Evolutionary conservation across 2,888 invertebrate species (phyloP).

Genomic region (Trileptium ribeirensis): DNA sequence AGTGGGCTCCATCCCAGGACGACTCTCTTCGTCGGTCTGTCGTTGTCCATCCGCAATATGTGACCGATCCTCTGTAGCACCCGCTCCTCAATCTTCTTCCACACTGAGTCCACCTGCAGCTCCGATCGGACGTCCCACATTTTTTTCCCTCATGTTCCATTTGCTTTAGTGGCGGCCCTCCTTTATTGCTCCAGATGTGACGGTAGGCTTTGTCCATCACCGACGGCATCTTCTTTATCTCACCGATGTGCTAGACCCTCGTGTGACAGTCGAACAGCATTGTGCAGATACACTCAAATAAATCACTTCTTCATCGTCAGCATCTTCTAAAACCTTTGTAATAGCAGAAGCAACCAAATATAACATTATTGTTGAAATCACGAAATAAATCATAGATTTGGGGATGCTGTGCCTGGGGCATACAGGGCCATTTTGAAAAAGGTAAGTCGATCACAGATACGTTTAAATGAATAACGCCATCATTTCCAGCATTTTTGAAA

Average conservation of each 20-base stretch:
- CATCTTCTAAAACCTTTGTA: too few relatives aligned
- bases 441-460: too few relatives aligned
- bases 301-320: too few relatives aligned
- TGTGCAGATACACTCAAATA: too few relatives aligned
- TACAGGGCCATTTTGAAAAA: too few relatives aligned
- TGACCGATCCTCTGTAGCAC: conserved; percentile 1
- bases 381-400: too few relatives aligned
- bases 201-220: not conserved
- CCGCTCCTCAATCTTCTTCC: conserved; percentile 7
- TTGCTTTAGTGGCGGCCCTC: not conserved
- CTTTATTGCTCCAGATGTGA: conserved; percentile 3
- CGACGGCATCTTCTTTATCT: not conserved
- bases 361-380: too few relatives aligned
- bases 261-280: not conserved
- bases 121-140: not conserved
- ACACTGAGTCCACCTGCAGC: not conserved
- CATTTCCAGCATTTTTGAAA: too few relatives aligned
- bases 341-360: too few relatives aligned
- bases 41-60: not conserved
- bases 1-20: not conserved
- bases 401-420: too few relatives aligned
- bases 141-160: not conserved
- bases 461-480: too few relatives aligned
- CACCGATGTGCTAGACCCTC: not conserved
- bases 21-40: not conserved